Evolutionary conservation across 2,113 vertebrate species (phyloP).

Genomic region (Microtus richardsoni): DNA sequence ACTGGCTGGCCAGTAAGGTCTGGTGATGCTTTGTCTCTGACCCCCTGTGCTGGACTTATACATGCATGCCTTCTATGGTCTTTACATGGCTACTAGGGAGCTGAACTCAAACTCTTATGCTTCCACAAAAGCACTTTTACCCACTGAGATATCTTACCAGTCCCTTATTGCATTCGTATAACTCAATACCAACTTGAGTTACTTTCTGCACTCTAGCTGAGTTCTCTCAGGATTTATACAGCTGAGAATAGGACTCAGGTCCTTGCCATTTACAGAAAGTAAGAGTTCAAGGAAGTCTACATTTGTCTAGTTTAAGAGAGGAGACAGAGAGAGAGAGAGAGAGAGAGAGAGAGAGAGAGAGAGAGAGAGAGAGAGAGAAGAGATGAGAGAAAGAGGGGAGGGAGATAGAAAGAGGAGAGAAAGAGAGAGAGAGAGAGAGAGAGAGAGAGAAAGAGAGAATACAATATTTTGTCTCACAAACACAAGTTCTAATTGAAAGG

Average conservation of each 20-base stretch:
- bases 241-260: neutral
- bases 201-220: slow-evolving; percentile 1
- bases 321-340: neutral
- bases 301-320: neutral
- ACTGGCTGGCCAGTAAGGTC: too few species aligned
- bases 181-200: neutral
- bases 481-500: neutral
- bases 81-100: neutral
- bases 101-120: too few species aligned
- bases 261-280: neutral
- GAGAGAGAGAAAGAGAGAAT: neutral
- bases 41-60: neutral
- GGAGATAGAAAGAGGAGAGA: neutral
- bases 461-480: neutral
- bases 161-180: neutral
- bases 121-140: neutral
- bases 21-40: neutral
- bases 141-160: neutral
- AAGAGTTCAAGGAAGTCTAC: neutral
- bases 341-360: neutral
- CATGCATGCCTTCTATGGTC: neutral
- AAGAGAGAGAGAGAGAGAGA: too few species aligned
- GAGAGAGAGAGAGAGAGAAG: neutral
- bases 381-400: neutral
- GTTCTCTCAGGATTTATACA: neutral